A percentile compares a stretch with the other conserved stretches of the same genome.
Conservation (phyloP, 2,888 invertebrate species). For the Acleris sparsana region DNA sequence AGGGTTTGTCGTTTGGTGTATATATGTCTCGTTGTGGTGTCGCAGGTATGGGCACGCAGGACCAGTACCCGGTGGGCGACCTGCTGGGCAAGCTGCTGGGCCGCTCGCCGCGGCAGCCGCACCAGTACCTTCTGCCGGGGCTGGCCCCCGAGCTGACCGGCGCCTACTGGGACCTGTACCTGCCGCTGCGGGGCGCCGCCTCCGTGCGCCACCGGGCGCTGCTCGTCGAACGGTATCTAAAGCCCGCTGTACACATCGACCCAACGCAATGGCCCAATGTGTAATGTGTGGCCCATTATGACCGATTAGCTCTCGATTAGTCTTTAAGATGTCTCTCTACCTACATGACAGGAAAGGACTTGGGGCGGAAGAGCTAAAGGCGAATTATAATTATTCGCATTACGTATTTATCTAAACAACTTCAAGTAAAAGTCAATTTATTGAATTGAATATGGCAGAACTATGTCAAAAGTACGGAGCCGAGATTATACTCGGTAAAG, state of each 20-base stretch:
- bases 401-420: too few relatives aligned
- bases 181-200: conserved; percentile 91
- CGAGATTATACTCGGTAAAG: too few relatives aligned
- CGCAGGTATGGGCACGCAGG: conserved; percentile 90
- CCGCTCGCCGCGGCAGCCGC: conserved; percentile 87
- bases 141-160: conserved; percentile 89
- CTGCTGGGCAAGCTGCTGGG: conserved; percentile 92
- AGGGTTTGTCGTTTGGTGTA: too few relatives aligned
- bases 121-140: conserved; percentile 86
- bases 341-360: too few relatives aligned
- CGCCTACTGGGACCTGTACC: conserved; percentile 91
- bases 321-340: too few relatives aligned
- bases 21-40: not conserved
- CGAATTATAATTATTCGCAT: too few relatives aligned
- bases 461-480: too few relatives aligned
- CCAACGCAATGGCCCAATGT: not conserved
- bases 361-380: too few relatives aligned
- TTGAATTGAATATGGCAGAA: too few relatives aligned
- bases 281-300: too few relatives aligned
- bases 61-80: conserved; percentile 95
- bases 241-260: conserved; percentile 25
- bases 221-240: conserved; percentile 86
- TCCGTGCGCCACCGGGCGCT: conserved; percentile 92
- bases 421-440: too few relatives aligned
- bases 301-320: too few relatives aligned